Evolutionary conservation across 2,888 invertebrate genomes (phyloP).

Genomic region (Xylota sylvarum): DNA sequence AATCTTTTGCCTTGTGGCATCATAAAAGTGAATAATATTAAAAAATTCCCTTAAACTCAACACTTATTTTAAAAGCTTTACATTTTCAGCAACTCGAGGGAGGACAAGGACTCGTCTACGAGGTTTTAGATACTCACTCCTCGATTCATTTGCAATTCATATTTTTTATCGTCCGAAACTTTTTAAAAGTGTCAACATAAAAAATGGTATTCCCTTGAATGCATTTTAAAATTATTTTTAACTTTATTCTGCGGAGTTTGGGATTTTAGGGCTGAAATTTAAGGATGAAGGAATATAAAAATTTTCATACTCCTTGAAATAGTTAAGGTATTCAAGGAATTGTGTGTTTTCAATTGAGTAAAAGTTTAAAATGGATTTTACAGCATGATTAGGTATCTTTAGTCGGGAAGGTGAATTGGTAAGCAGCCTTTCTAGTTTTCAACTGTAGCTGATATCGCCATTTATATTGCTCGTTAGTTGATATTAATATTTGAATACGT

Average conservation of each 20-base stretch:
- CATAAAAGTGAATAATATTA: background rate
- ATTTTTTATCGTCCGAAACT: slow-evolving; percentile 38
- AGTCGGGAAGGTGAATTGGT: too few species aligned
- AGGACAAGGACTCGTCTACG: background rate
- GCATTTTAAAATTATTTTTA: background rate
- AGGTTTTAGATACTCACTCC: slow-evolving; percentile 8
- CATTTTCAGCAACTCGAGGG: background rate
- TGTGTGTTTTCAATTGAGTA: too few species aligned
- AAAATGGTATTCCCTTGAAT: slow-evolving; percentile 36
- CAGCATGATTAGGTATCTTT: too few species aligned
- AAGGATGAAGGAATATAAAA: background rate
- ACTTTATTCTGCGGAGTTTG: background rate
- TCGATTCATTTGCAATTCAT: slow-evolving; percentile 51
- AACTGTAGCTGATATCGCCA: too few species aligned
- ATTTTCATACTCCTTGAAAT: background rate
- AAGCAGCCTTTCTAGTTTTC: too few species aligned
- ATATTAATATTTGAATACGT: too few species aligned
- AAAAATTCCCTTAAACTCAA: background rate
- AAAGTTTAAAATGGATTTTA: too few species aligned
- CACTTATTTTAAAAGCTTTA: background rate
- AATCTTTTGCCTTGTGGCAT: background rate
- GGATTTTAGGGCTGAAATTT: background rate
- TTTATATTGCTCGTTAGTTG: too few species aligned
- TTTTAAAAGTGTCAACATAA: slow-evolving; percentile 5
- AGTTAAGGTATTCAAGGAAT: too few species aligned